A percentile compares a stretch with the other conserved stretches of the same genome.
phyloP scores from a whole-genome alignment of 2,888 invertebrate genomes.

The Galeopsomyia nigrocyanea region DNA sequence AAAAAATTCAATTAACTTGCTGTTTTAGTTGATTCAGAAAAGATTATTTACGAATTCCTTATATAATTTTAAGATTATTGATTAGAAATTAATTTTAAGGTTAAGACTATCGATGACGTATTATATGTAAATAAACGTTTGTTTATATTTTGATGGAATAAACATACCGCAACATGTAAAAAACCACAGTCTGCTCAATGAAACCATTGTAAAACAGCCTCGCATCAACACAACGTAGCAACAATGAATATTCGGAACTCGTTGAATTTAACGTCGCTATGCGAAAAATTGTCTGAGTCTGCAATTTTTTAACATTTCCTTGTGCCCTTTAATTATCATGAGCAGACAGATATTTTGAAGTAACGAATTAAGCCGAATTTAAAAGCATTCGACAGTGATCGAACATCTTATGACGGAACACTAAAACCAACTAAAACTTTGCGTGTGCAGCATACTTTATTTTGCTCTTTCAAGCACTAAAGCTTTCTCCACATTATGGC shows the following conservation, averaged over 20 bases:
- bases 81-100: conserved; percentile 31
- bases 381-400: neutral
- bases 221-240: conserved; percentile 16
- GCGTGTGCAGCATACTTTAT: neutral
- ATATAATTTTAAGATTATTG: conserved; percentile 29
- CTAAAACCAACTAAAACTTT: no score
- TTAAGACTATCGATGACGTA: conserved; percentile 24
- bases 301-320: conserved; percentile 34
- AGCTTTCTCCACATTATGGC: conserved; percentile 26
- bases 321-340: conserved; percentile 15
- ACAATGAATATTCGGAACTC: conserved; percentile 16
- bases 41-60: neutral
- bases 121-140: conserved; percentile 27
- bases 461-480: conserved; percentile 11
- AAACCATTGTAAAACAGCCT: conserved; percentile 58
- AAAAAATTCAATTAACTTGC: neutral
- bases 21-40: neutral
- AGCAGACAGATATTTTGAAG: neutral
- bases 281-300: conserved; percentile 21
- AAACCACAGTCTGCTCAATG: conserved; percentile 57
- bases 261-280: conserved; percentile 20
- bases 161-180: conserved; percentile 61
- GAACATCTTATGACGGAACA: conserved; percentile 27
- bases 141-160: conserved; percentile 18
- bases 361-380: neutral